Evolutionary conservation across 2,797 vertebrate genomes (phyloP), one percentile per base, ranked within the genome.

Genomic region (Ctenopoma multispine): DNA sequence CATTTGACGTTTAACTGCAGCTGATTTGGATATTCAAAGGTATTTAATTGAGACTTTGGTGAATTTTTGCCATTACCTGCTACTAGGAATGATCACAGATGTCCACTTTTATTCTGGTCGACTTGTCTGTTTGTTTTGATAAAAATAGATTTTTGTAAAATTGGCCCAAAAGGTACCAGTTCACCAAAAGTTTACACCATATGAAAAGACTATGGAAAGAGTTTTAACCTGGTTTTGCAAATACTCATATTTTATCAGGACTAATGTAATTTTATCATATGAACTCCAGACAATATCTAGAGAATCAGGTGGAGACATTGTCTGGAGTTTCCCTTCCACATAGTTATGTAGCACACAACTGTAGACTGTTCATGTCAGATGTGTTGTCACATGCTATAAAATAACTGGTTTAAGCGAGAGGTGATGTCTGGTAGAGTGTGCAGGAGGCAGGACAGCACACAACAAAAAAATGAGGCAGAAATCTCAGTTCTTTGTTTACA

Each of bases 1-100:
- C 78, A 76, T 92, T 86, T 87, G 90, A 87, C 88, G 77, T 84
- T 92, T 85, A 87, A 91, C 83, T 79, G 74, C 84, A 20, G 38
- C 76, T 86, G 82, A 88, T 87, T 87, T 90, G 70, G 69, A 53
- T 80, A 85, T 92, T 87, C 78, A 85, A 63, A 82, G 60, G 63
- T 74, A 64, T 83, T 78, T 77, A 86, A 89, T 83, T 82, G 53
- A 70, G 62, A 83, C 70, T 76, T 80, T 43, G 57, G 57, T 17
- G 23, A 63, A n/a, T 63, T 65, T 61, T 68, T 56, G 17, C 44
- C 27, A 50, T 49, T 34, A 31, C 41, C 58, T 46, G 3, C 13
- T 2, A 29, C n/a, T 17, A 54, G 23, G 23, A 63, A 65, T 73
- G n/a, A 80, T 61, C 48, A 69, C 38, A 46, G 15, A 63, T 79